A percentile compares a stretch with the other conserved stretches of the same genome.
These are phyloP conservation scores for Synanceia verrucosa DNA, from an alignment of 2,797 vertebrate genomes.

Conservation along the genomic window DNA sequence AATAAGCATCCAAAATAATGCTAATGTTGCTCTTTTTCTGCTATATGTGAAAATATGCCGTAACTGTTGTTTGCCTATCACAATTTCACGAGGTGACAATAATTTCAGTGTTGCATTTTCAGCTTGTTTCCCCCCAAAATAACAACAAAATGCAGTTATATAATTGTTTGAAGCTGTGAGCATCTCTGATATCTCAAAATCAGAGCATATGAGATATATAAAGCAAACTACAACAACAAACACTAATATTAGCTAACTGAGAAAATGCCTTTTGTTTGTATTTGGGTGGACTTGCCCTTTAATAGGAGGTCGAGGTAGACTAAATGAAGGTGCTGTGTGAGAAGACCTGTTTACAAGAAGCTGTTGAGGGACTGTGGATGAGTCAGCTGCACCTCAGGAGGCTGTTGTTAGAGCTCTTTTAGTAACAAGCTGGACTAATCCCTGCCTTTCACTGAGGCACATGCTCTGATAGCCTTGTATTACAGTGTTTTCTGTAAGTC, in stretches of 20 bases:
- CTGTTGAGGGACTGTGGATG: slow-evolving; percentile 50
- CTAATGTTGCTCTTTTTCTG: not conserved
- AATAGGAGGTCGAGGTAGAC: slow-evolving; percentile 4
- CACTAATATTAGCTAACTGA: not conserved
- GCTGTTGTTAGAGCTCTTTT: slow-evolving; percentile 64
- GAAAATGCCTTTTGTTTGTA: not conserved
- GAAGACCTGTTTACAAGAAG: slow-evolving; percentile 50
- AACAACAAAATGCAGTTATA: too few relatives aligned
- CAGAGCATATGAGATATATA: not conserved
- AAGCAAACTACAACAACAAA: not conserved
- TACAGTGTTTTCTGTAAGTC: slow-evolving; percentile 49
- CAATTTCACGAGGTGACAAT: slow-evolving; percentile 1
- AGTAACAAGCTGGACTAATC: slow-evolving; percentile 63
- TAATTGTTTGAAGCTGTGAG: too few relatives aligned
- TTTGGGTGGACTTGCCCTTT: not conserved
- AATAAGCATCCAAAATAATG: not conserved
- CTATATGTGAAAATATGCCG: not conserved
- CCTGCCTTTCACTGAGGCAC: slow-evolving; percentile 49
- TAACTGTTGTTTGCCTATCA: not conserved
- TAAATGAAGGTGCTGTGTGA: slow-evolving; percentile 21
- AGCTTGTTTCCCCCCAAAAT: not conserved
- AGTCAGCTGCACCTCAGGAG: slow-evolving; percentile 55
- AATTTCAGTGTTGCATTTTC: slow-evolving; percentile 2
- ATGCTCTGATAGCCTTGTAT: slow-evolving; percentile 60
- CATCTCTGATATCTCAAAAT: slow-evolving; percentile 5